phyloP scores from a whole-genome alignment of 2,113 vertebrate genomes.

The Meles meles region DNA sequence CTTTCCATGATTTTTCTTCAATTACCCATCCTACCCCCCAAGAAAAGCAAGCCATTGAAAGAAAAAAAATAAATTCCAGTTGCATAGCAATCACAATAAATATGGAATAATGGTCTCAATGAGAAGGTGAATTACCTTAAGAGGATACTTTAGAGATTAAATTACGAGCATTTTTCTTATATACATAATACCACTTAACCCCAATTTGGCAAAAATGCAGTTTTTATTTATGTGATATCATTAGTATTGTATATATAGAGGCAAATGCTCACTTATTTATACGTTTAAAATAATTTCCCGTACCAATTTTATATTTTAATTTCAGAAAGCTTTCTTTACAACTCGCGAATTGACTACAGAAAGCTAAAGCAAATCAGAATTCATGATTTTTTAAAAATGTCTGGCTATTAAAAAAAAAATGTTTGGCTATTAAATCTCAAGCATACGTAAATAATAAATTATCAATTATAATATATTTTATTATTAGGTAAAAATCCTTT shows the following conservation, averaged over 20 bases:
- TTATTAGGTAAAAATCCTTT: background rate
- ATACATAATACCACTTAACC: constrained; percentile 13
- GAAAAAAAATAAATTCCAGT: constrained; percentile 29
- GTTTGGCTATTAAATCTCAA: background rate
- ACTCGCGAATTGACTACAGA: constrained; percentile 31
- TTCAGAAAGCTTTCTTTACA: constrained; percentile 33
- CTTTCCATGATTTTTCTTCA: background rate
- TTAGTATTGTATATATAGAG: constrained; percentile 11
- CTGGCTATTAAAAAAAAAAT: constrained; percentile 19
- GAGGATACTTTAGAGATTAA: background rate
- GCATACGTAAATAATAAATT: background rate
- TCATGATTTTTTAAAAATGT: background rate
- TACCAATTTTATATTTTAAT: constrained; percentile 10
- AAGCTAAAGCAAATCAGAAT: constrained; percentile 36
- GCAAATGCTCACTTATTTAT: background rate
- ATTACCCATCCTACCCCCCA: background rate
- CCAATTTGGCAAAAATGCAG: constrained; percentile 51
- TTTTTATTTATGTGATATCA: background rate
- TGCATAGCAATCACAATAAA: background rate
- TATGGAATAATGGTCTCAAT: background rate
- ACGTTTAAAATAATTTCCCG: constrained; percentile 37
- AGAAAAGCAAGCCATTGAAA: background rate
- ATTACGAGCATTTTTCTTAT: constrained; percentile 20
- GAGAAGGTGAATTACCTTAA: constrained; percentile 33
- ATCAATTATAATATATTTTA: constrained; percentile 36